Conservation (phyloP, 2,797 vertebrate genomes). For the Poecilia picta region DNA sequence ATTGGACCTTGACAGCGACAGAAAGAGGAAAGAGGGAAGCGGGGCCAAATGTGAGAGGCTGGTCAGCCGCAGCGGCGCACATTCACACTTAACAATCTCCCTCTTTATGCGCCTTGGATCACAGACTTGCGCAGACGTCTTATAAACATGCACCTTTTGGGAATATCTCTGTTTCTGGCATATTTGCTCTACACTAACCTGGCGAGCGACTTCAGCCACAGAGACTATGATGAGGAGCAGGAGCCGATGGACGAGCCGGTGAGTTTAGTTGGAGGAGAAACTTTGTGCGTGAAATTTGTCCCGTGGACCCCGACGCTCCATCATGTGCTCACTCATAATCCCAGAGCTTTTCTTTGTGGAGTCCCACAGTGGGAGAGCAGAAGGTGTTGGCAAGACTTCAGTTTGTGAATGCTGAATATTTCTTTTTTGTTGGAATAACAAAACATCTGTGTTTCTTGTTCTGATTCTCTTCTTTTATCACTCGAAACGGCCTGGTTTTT, state of each 20-base stretch:
- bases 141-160: constrained; percentile 76
- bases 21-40: constrained; percentile 12
- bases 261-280: constrained; percentile 58
- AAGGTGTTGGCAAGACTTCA: neutral
- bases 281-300: neutral
- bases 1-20: constrained; percentile 37
- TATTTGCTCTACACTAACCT: constrained; percentile 77
- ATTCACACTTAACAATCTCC: constrained; percentile 9
- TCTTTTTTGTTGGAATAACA: neutral
- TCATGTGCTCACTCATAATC: neutral
- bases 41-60: constrained; percentile 6
- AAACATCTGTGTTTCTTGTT: neutral
- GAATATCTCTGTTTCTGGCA: constrained; percentile 75
- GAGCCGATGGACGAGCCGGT: constrained; percentile 87
- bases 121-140: constrained; percentile 40
- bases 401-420: neutral
- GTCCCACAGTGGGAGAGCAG: neutral
- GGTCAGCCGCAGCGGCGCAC: constrained; percentile 32
- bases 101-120: constrained; percentile 33
- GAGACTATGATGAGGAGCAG: constrained; percentile 86
- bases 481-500: neutral
- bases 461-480: neutral
- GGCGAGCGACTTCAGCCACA: constrained; percentile 86
- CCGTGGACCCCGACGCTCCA: neutral
- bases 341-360: neutral